A percentile compares a stretch with the other conserved stretches of the same genome.
Conservation (phyloP, 1,140 invertebrate species). For the Hormaphis cornu region DNA sequence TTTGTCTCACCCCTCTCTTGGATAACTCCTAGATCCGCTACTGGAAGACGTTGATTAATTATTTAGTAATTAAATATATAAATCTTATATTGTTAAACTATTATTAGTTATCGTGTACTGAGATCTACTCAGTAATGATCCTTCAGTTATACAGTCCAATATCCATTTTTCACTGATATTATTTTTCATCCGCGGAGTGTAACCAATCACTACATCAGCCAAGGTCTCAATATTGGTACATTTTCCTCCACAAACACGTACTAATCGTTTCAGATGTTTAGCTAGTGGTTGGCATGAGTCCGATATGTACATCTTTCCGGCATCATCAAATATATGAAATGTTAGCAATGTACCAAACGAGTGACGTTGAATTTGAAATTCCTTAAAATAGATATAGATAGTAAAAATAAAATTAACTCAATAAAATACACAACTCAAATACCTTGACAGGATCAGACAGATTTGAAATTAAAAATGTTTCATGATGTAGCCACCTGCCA, state of each 20-base stretch:
- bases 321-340: constrained; percentile 10
- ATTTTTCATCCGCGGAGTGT: not conserved
- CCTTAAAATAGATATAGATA: too few relatives aligned
- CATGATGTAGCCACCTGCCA: not conserved
- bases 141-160: constrained; percentile 12
- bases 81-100: not conserved
- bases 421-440: not conserved
- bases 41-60: too few relatives aligned
- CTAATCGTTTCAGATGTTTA: not conserved
- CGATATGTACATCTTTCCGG: not conserved
- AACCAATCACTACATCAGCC: not conserved
- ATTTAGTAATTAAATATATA: too few relatives aligned
- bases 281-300: not conserved
- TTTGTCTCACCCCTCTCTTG: too few relatives aligned
- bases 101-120: not conserved
- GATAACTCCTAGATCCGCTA: too few relatives aligned
- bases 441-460: constrained; percentile 9
- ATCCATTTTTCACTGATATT: constrained; percentile 21
- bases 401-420: too few relatives aligned
- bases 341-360: constrained; percentile 4
- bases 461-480: not conserved
- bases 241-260: not conserved
- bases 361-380: not conserved
- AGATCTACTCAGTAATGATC: not conserved
- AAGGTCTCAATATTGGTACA: not conserved